Percentiles rank a stretch among this genome's conserved stretches.
Conservation (phyloP, 2,797 vertebrate genomes). For the Perodicticus potto region DNA sequence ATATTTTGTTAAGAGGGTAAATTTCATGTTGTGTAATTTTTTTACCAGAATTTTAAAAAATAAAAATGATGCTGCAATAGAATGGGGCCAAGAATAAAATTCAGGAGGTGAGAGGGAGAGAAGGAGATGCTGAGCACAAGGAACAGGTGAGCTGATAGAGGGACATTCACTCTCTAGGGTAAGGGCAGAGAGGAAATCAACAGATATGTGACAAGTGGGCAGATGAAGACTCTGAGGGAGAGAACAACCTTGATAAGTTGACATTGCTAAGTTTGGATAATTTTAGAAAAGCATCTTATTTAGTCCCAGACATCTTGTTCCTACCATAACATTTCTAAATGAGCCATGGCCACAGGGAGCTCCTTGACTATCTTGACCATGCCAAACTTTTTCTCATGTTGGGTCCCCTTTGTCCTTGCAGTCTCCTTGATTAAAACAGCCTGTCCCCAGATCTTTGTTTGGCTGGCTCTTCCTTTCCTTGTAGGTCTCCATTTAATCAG, state of each 20-base stretch:
- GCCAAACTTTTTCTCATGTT: neutral
- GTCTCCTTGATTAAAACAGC: neutral
- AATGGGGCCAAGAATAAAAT: neutral
- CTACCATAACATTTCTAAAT: neutral
- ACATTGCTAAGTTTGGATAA: neutral
- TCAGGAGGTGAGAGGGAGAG: neutral
- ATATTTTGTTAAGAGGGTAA: neutral
- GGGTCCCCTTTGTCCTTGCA: neutral
- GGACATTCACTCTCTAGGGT: neutral
- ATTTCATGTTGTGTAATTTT: neutral
- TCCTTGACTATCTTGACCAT: neutral
- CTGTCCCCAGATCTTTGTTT: neutral
- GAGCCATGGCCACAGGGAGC: neutral
- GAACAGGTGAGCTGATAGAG: neutral
- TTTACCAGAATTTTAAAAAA: neutral
- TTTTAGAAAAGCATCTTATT: neutral
- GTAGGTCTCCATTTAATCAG: neutral
- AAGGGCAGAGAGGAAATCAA: neutral
- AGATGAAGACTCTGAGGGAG: neutral
- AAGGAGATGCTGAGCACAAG: neutral
- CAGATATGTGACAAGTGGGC: neutral
- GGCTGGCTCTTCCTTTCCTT: neutral
- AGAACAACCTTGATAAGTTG: neutral
- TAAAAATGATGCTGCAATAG: neutral
- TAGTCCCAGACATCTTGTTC: neutral